Evolutionary conservation across 2,888 invertebrate genomes (phyloP).

Genomic region (Drosophila rubida): DNA sequence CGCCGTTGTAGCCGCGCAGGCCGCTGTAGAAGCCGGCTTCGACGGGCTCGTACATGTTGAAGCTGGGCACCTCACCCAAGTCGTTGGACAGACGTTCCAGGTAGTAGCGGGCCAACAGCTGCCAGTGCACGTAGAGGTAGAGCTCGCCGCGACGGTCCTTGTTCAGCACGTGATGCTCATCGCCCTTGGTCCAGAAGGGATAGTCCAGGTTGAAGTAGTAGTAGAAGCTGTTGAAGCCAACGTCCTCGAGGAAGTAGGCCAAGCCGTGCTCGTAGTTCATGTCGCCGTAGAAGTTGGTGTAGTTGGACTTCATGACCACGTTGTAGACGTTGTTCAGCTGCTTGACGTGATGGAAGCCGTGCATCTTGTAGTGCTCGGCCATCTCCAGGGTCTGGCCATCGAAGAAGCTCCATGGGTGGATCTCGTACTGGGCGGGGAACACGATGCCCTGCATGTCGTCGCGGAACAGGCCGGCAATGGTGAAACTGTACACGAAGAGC

Average conservation of each 20-base stretch:
- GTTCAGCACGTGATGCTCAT: conserved; percentile 77
- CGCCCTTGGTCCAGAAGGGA: conserved; percentile 89
- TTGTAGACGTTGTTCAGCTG: conserved; percentile 86
- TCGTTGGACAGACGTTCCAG: conserved; percentile 89
- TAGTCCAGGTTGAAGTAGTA: conserved; percentile 89
- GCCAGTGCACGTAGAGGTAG: conserved; percentile 85
- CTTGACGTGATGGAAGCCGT: conserved; percentile 86
- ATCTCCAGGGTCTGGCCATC: conserved; percentile 86
- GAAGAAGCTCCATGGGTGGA: conserved; percentile 88
- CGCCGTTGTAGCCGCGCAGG: conserved; percentile 88
- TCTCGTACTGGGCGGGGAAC: conserved; percentile 89
- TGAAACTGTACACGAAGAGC: conserved; percentile 88
- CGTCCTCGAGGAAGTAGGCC: conserved; percentile 91
- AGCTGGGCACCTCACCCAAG: conserved; percentile 88
- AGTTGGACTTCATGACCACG: conserved; percentile 88
- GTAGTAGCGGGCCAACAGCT: conserved; percentile 85
- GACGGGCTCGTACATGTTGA: conserved; percentile 87
- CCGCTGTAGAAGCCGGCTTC: conserved; percentile 88
- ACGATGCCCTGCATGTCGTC: conserved; percentile 87
- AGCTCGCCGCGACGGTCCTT: conserved; percentile 85
- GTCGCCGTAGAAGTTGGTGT: conserved; percentile 87
- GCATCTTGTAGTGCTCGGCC: conserved; percentile 86
- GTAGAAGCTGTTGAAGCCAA: conserved; percentile 90
- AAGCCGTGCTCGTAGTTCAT: conserved; percentile 87
- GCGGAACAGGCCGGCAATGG: conserved; percentile 87